A percentile compares a stretch with the other conserved stretches of the same genome.
Evolutionary conservation across 2,797 vertebrate species (phyloP).

Genomic region (Acrocephalus scirpaceus): DNA sequence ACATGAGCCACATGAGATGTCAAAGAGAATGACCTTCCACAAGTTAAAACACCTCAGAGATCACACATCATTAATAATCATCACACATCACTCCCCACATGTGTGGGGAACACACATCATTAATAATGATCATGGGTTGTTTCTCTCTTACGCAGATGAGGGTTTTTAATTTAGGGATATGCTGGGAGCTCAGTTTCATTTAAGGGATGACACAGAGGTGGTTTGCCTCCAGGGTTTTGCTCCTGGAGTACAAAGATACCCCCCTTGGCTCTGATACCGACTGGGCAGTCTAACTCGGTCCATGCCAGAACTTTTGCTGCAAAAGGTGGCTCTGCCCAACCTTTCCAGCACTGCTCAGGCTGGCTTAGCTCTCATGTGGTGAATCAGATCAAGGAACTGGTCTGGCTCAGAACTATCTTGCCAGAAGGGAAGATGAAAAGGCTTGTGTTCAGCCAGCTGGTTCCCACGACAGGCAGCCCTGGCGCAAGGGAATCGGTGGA

Average conservation of each 20-base stretch:
- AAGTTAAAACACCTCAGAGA: not conserved
- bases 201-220: slow-evolving; percentile 12
- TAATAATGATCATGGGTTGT: not conserved
- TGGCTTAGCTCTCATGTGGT: not conserved
- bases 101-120: not conserved
- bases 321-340: not conserved
- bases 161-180: slow-evolving; percentile 36
- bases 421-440: not conserved
- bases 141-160: slow-evolving; percentile 6
- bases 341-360: not conserved
- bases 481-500: rapidly evolving
- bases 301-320: not conserved
- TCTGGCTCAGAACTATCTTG: not conserved
- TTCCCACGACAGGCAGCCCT: not conserved
- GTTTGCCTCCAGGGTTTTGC: not conserved
- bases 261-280: not conserved
- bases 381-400: not conserved
- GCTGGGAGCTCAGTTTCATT: slow-evolving; percentile 11
- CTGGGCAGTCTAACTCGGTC: not conserved
- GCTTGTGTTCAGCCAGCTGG: not conserved
- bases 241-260: slow-evolving; percentile 5
- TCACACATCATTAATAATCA: not conserved
- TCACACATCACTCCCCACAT: not conserved
- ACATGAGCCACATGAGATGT: not conserved
- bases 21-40: not conserved